Conservation (phyloP, 2,888 invertebrate species). For the Baronia brevicornis region DNA sequence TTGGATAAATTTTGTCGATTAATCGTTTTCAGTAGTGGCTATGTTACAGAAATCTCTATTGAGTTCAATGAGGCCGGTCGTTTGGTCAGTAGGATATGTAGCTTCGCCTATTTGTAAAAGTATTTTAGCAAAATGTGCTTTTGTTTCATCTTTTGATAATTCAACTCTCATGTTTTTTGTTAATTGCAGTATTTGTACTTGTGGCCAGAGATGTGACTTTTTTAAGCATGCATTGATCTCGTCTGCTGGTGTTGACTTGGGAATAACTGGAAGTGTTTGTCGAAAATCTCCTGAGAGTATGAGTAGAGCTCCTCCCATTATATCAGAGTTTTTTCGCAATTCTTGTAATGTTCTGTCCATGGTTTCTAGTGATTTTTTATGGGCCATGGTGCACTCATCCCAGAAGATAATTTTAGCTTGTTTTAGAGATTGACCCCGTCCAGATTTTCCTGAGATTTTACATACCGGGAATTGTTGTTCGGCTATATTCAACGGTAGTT, state of each 20-base stretch:
- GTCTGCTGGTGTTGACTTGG: conserved; percentile 13
- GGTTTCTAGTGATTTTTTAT: conserved; percentile 23
- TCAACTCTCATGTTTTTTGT: conserved; percentile 21
- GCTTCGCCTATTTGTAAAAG: conserved; percentile 24
- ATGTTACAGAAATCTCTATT: conserved; percentile 21
- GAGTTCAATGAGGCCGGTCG: no score
- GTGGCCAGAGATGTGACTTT: conserved; percentile 12
- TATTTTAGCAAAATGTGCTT: conserved; percentile 22
- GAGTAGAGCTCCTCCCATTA: conserved; percentile 19
- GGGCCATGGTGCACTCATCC: conserved; percentile 22
- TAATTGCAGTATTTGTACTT: conserved; percentile 15
- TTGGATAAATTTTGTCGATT: conserved; percentile 6
- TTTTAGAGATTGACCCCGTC: conserved; percentile 16
- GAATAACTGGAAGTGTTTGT: conserved; percentile 19
- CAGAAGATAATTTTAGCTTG: conserved; percentile 18
- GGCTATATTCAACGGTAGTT: conserved; percentile 17
- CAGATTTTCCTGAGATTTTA: conserved; percentile 18
- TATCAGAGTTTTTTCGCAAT: conserved; percentile 14
- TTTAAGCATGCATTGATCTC: conserved; percentile 18
- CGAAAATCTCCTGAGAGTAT: conserved; percentile 21
- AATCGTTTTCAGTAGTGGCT: conserved; percentile 17
- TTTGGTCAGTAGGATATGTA: conserved; percentile 19
- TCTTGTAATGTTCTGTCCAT: conserved; percentile 20
- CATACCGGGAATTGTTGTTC: conserved; percentile 18
- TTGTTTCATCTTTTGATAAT: conserved; percentile 23